These are phyloP conservation scores for Istiophorus platypterus DNA, from an alignment of 2,113 vertebrate species.

Conservation along the genomic window DNA sequence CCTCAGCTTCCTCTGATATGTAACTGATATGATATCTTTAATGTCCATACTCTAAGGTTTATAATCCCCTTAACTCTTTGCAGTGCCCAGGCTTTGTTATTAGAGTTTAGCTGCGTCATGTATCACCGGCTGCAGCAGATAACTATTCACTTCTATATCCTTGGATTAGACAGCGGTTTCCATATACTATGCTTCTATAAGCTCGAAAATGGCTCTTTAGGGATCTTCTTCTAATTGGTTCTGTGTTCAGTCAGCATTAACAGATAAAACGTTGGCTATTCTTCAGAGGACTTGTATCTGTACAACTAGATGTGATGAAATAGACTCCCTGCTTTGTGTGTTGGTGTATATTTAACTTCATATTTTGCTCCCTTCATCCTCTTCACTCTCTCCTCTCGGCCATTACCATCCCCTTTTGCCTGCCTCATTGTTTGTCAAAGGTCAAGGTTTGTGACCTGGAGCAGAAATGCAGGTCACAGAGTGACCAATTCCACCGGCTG, in stretches of 20 bases:
- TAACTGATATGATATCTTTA: constrained; percentile 44
- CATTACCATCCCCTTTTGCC: neutral
- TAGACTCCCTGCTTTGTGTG: neutral
- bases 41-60: constrained; percentile 31
- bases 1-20: constrained; percentile 53
- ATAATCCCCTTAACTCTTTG: constrained; percentile 59
- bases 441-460: constrained; percentile 93
- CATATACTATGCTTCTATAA: constrained; percentile 31
- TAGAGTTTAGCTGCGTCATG: constrained; percentile 41
- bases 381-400: neutral
- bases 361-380: neutral
- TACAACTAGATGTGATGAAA: constrained; percentile 28
- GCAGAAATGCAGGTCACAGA: constrained; percentile 92
- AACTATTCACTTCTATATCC: constrained; percentile 20
- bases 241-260: constrained; percentile 40
- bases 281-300: constrained; percentile 18
- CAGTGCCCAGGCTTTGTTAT: constrained; percentile 50
- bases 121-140: constrained; percentile 40
- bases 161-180: constrained; percentile 51
- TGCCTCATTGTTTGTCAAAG: constrained; percentile 73
- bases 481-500: constrained; percentile 91
- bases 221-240: constrained; percentile 50
- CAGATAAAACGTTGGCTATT: constrained; percentile 12
- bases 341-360: neutral
- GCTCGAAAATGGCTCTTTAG: constrained; percentile 39